A percentile compares a stretch with the other conserved stretches of the same genome.
Evolutionary conservation across 2,888 invertebrate genomes (phyloP).

Genomic region (Andrena camellia): DNA sequence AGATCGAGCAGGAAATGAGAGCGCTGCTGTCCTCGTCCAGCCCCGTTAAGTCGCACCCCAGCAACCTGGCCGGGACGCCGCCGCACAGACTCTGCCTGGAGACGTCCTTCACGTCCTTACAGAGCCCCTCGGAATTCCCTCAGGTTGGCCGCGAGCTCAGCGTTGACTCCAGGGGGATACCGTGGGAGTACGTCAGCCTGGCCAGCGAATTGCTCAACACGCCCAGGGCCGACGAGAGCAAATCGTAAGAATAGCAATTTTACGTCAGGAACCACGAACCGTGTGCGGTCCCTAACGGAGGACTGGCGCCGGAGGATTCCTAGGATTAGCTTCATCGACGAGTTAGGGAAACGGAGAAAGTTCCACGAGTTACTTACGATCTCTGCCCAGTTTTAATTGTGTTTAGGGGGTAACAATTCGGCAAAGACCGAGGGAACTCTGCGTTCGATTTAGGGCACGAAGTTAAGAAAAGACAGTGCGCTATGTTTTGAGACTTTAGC

Average conservation of each 20-base stretch:
- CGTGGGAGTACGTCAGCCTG: slow-evolving; percentile 86
- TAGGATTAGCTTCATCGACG: slow-evolving; percentile 27
- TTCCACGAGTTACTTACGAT: background rate
- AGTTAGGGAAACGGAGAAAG: background rate
- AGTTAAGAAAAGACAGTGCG: background rate
- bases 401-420: background rate
- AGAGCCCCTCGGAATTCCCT: slow-evolving; percentile 86
- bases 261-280: slow-evolving; percentile 42
- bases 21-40: slow-evolving; percentile 86
- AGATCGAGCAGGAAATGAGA: slow-evolving; percentile 82
- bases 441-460: background rate
- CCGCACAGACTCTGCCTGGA: slow-evolving; percentile 88
- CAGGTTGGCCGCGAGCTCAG: slow-evolving; percentile 82
- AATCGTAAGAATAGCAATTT: slow-evolving; percentile 79
- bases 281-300: slow-evolving; percentile 17
- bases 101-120: slow-evolving; percentile 91
- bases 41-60: slow-evolving; percentile 82
- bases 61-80: slow-evolving; percentile 75
- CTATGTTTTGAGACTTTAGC: background rate
- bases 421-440: background rate
- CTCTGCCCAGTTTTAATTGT: background rate
- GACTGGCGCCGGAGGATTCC: slow-evolving; percentile 10
- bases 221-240: slow-evolving; percentile 78
- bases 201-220: slow-evolving; percentile 82
- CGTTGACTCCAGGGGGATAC: slow-evolving; percentile 82